A percentile compares a stretch with the other conserved stretches of the same genome.
phyloP scores from a whole-genome alignment of 2,888 invertebrate species.

The Nycteola revayana region DNA sequence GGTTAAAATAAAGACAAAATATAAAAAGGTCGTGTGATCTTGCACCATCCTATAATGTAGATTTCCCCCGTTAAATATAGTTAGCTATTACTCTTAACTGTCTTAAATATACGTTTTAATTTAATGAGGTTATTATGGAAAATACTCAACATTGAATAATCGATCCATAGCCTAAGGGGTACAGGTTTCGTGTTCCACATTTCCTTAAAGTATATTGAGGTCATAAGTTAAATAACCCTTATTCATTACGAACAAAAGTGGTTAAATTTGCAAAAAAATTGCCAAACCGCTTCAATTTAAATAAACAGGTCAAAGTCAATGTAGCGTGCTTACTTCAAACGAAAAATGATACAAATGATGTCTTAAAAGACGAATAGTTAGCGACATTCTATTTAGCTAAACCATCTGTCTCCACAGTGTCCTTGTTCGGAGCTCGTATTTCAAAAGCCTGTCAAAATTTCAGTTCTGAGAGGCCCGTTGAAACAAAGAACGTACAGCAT shows the following conservation, averaged over 20 bases:
- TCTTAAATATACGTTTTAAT: too few species aligned
- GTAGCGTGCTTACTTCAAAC: background rate
- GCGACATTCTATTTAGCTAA: slow-evolving; percentile 11
- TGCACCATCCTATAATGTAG: too few species aligned
- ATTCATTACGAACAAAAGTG: too few species aligned
- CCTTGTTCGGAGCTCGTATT: slow-evolving; percentile 27
- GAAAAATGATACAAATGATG: slow-evolving; percentile 5
- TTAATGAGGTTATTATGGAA: too few species aligned
- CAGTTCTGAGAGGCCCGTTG: slow-evolving; percentile 46
- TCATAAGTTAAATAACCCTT: background rate
- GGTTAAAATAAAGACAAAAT: too few species aligned
- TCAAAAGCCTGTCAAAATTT: slow-evolving; percentile 44
- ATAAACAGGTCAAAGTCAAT: background rate
- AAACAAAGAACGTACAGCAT: slow-evolving; percentile 64
- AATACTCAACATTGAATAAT: too few species aligned
- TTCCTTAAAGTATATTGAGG: background rate
- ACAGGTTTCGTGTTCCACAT: too few species aligned
- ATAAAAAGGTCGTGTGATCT: too few species aligned
- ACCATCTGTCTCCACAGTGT: slow-evolving; percentile 25
- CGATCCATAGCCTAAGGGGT: too few species aligned
- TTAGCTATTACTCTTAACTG: too few species aligned
- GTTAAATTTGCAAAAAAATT: too few species aligned
- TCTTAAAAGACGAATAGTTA: slow-evolving; percentile 12
- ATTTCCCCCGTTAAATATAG: too few species aligned
- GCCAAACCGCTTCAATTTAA: background rate